Conservation (phyloP, 2,113 vertebrate genomes). For the Macheiramphus alcinus region DNA sequence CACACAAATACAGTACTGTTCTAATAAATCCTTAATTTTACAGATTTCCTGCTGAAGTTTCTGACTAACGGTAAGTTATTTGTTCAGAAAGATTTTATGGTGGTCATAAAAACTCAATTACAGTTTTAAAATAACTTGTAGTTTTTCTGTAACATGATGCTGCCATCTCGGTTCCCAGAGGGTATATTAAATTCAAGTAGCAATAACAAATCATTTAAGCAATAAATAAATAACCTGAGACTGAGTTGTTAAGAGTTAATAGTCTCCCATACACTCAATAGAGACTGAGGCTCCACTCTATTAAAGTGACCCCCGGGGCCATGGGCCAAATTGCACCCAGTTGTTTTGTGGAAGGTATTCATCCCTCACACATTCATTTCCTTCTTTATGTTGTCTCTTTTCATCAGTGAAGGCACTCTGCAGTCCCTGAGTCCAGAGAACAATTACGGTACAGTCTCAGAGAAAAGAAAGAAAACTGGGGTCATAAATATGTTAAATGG, state of each 20-base stretch:
- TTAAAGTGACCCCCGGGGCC: slow-evolving; percentile 97
- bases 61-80: slow-evolving; percentile 76
- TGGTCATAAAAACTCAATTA: slow-evolving; percentile 80
- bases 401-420: slow-evolving; percentile 86
- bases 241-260: slow-evolving; percentile 95
- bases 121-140: slow-evolving; percentile 81
- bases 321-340: slow-evolving; percentile 90
- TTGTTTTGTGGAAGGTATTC: slow-evolving; percentile 94
- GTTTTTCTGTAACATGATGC: slow-evolving; percentile 78
- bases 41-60: slow-evolving; percentile 74
- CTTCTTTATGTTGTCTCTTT: slow-evolving; percentile 94
- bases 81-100: slow-evolving; percentile 82
- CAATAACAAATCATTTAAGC: slow-evolving; percentile 87
- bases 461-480: slow-evolving; percentile 85
- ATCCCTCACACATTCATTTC: slow-evolving; percentile 96
- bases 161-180: slow-evolving; percentile 78
- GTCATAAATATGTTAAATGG: slow-evolving; percentile 99
- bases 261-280: slow-evolving; percentile 97
- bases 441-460: slow-evolving; percentile 88
- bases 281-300: slow-evolving; percentile 95
- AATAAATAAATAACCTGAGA: slow-evolving; percentile 93
- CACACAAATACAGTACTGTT: slow-evolving; percentile 57
- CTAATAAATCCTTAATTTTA: slow-evolving; percentile 62
- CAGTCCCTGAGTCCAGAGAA: slow-evolving; percentile 80
- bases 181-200: slow-evolving; percentile 83